These are phyloP conservation scores for Lasioglossum figueresi DNA, from an alignment of 2,888 invertebrate genomes.

Conservation along the genomic window DNA sequence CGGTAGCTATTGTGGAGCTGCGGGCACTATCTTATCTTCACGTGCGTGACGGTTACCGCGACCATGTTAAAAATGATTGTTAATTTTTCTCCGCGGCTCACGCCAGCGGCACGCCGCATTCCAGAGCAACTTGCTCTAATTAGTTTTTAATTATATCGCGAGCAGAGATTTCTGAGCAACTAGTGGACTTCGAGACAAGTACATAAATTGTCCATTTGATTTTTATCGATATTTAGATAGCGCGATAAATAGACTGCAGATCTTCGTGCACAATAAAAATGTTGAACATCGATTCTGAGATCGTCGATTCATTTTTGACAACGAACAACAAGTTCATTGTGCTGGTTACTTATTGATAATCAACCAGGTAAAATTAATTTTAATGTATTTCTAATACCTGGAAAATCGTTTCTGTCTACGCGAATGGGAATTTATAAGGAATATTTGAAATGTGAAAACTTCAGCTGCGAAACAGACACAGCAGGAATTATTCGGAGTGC, in stretches of 20 bases:
- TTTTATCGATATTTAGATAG: background rate
- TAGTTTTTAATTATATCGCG: conserved; percentile 29
- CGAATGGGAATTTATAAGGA: too few species aligned
- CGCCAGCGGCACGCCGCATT: conserved; percentile 27
- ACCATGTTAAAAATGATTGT: conserved; percentile 47
- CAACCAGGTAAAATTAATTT: too few species aligned
- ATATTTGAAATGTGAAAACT: background rate
- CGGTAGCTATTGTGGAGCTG: conserved; percentile 30
- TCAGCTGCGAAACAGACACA: background rate
- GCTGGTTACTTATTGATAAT: too few species aligned
- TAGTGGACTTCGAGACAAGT: background rate
- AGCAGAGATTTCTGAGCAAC: conserved; percentile 14
- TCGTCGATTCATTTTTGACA: too few species aligned
- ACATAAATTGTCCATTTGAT: background rate
- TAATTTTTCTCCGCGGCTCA: conserved; percentile 41
- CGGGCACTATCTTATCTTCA: conserved; percentile 27
- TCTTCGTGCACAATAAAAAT: background rate
- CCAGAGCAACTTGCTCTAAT: conserved; percentile 37
- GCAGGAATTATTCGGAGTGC: background rate
- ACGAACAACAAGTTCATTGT: too few species aligned
- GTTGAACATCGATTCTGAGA: background rate
- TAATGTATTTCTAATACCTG: too few species aligned
- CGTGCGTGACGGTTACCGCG: conserved; percentile 40
- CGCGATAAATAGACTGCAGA: background rate
- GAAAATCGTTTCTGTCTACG: too few species aligned